Evolutionary conservation across 2,113 vertebrate species (phyloP), one percentile per base, ranked within the genome.

Genomic region (Coracopsis vasa): DNA sequence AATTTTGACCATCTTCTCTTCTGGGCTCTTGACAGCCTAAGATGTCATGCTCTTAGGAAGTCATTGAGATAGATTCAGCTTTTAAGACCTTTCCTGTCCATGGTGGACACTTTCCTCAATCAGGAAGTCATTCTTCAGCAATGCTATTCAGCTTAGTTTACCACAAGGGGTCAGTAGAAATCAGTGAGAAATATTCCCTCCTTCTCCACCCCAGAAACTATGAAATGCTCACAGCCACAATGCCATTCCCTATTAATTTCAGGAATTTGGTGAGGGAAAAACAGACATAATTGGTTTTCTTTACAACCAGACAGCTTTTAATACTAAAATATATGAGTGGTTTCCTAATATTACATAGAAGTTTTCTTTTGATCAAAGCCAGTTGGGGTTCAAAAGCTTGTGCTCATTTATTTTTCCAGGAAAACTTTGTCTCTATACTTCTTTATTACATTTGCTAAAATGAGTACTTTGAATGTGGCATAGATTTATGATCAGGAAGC

Each of bases 141-240:
- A 15, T 4, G 28, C 33, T 16, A 1, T 8, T 39, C 21, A 24
- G 61, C 12, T 29, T 1, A 51, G 35, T 4, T 67, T 64, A 67
- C 96, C 96, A 97, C 94, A 93, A 66, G 95, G 83, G 92, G 94
- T 93, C 96, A 96, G 92, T 87, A 96, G 86, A 92, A 95, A 91
- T 92, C 96, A 95, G 80, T 35, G 83, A 92, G 83, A 96, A 88
- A 79, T 75, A 35, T 11, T 92, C 56, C 64, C 33, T 53, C 27
- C 21, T 75, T 35, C 61, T 48, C 11, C 56, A n/a, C 50, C 47
- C 80, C 48, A 72, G 77, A 44, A 84, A 80, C 39, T 14, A 41
- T 3, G 42, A 74, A 74, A 51, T 4, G 80, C 94, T 93, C n/a
- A 50, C 56, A 93, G 95, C 69, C 80, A 72, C 65, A 61, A 5